Evolutionary conservation across 2,113 vertebrate species (phyloP), one percentile per base, ranked within the genome.

Genomic region (Pygoscelis antarcticus): DNA sequence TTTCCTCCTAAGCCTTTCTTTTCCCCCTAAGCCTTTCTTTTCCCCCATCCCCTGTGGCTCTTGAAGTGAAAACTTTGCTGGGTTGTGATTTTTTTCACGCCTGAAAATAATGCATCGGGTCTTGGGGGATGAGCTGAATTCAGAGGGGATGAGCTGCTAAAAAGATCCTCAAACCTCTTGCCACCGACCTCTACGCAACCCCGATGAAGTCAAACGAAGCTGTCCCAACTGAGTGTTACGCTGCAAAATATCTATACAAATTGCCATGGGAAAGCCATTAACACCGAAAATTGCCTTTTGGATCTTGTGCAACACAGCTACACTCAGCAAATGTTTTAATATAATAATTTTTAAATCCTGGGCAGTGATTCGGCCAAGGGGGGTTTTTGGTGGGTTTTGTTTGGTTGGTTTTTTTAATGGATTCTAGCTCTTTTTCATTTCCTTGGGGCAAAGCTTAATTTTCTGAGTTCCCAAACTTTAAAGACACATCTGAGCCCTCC

Each of bases 221-320:
- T 2, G 0, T n/a, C n/a, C 21, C 36, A 34, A 0, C 11, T 2
- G 6, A 55, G 65, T 0, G 11, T 14, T 46, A 13, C 14, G 3
- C 22, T 57, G 29, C 40, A 42, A 40, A 61, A 17, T 11, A 46
- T 26, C 55, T 14, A 6, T 6, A 7, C 29, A 7, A 32, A 38
- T 66, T 32, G n/a, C 65, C 5, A 1, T 7, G 19, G 34, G 32
- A 82, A 68, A 83, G 11, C 36, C 44, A 13, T 61, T 21, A 9
- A 29, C 0, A 5, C 2, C 9, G 2, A 82, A 69, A 17, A 16
- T 11, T 1, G 7, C 42, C 9, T 52, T 62, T 52, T 3, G 15
- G 29, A 47, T 38, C 55, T 78, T 9, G 4, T n/a, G 11, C 14
- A 20, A 9, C 57, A 61, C 62, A 68, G 55, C 46, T 26, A 64